phyloP scores from a whole-genome alignment of 2,888 invertebrate species.

The Flabesymbios commensalis region DNA sequence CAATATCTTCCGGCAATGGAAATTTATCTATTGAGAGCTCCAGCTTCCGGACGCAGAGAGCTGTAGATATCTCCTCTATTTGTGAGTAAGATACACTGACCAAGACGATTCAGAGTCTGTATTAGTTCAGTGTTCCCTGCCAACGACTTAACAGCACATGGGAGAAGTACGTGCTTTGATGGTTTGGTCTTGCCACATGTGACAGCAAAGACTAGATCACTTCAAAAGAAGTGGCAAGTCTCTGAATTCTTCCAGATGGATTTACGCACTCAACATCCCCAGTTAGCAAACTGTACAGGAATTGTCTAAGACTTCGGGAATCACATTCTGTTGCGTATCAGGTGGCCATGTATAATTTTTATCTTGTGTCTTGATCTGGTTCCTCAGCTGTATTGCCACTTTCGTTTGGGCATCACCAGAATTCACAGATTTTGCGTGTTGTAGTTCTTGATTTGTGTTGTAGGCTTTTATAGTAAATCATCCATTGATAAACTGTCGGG shows the following conservation, averaged over 20 bases:
- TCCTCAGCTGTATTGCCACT: no score
- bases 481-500: constrained; percentile 1
- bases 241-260: background rate
- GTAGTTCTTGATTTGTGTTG: background rate
- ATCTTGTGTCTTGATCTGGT: no score
- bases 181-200: constrained; percentile 1
- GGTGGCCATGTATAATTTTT: no score
- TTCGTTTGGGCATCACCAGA: no score
- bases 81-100: constrained; percentile 18
- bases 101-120: constrained; percentile 2
- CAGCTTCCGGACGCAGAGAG: constrained; percentile 10
- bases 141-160: constrained; percentile 8
- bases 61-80: constrained; percentile 11
- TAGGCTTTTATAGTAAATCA: background rate
- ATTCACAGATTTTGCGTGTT: no score
- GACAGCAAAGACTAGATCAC: constrained; percentile 7
- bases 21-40: background rate
- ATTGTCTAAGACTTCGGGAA: no score
- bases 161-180: constrained; percentile 6
- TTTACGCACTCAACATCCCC: background rate
- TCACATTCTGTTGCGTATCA: no score
- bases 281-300: no score
- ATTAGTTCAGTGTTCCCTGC: constrained; percentile 11
- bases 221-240: background rate
- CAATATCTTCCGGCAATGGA: constrained; percentile 18